A percentile compares a stretch with the other conserved stretches of the same genome.
phyloP scores from a whole-genome alignment of 2,888 invertebrate species.

The Pyrgus malvae region DNA sequence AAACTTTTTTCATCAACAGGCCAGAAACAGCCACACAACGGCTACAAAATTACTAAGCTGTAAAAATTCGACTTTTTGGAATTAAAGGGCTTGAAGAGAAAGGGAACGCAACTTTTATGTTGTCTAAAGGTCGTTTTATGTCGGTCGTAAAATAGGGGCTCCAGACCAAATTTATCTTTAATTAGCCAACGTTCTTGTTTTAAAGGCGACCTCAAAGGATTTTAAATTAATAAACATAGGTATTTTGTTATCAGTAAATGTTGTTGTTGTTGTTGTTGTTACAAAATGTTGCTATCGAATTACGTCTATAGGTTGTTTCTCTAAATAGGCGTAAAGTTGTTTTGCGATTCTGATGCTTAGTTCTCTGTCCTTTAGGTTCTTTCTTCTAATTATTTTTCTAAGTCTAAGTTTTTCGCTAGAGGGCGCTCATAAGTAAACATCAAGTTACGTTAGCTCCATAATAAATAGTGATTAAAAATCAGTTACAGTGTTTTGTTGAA shows the following conservation, averaged over 20 bases:
- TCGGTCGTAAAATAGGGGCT: slow-evolving; percentile 68
- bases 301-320: no score
- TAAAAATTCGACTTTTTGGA: slow-evolving; percentile 55
- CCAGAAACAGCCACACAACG: slow-evolving; percentile 2
- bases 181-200: slow-evolving; percentile 66
- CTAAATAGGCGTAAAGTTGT: no score
- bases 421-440: no score
- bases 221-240: slow-evolving; percentile 3
- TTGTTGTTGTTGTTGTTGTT: no score
- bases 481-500: no score
- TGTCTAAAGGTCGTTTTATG: slow-evolving; percentile 70
- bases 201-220: slow-evolving; percentile 40
- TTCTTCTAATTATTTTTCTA: no score
- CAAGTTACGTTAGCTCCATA: no score
- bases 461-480: no score
- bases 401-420: no score
- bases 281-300: no score
- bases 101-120: slow-evolving; percentile 58
- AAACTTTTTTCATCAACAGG: slow-evolving; percentile 1
- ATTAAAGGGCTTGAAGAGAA: slow-evolving; percentile 57
- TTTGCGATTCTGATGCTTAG: no score
- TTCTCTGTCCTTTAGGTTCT: no score
- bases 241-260: slow-evolving; percentile 1
- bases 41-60: slow-evolving; percentile 50
- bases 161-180: slow-evolving; percentile 69